These are phyloP conservation scores for Lasioglossum figueresi DNA, from an alignment of 2,888 invertebrate species.

Conservation along the genomic window DNA sequence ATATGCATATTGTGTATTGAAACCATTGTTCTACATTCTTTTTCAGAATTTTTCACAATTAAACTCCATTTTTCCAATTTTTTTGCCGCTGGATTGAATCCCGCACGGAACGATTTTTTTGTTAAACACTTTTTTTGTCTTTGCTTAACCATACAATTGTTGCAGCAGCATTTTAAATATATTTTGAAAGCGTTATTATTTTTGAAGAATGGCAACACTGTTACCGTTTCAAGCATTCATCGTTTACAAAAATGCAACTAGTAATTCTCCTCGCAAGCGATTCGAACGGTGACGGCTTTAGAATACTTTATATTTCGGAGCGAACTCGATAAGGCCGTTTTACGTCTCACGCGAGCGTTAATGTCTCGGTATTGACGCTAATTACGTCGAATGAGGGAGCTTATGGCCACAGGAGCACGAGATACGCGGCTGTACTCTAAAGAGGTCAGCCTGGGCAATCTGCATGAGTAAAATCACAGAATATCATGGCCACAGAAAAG, in stretches of 20 bases:
- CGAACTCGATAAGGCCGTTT: not conserved
- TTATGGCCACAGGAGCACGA: conserved; percentile 16
- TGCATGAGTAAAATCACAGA: conserved; percentile 70
- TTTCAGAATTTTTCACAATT: no score
- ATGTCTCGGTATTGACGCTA: conserved; percentile 42
- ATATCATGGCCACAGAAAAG: conserved; percentile 71
- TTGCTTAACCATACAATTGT: no score
- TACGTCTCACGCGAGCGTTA: conserved; percentile 5
- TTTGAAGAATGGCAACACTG: not conserved
- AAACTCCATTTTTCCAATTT: no score
- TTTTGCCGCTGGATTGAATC: no score
- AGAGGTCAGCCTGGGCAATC: conserved; percentile 65
- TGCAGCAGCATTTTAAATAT: no score
- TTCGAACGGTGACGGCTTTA: not conserved
- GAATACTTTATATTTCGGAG: conserved; percentile 2
- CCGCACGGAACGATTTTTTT: no score
- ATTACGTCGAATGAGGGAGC: conserved; percentile 29
- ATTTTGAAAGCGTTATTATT: no score
- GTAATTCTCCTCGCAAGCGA: not conserved
- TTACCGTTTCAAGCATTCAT: not conserved
- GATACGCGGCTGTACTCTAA: conserved; percentile 31
- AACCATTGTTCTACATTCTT: no score
- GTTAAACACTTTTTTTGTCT: no score
- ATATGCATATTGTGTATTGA: no score
- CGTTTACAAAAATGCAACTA: not conserved